Conservation (phyloP, 1,140 invertebrate species). For the Listronotus oregonensis region DNA sequence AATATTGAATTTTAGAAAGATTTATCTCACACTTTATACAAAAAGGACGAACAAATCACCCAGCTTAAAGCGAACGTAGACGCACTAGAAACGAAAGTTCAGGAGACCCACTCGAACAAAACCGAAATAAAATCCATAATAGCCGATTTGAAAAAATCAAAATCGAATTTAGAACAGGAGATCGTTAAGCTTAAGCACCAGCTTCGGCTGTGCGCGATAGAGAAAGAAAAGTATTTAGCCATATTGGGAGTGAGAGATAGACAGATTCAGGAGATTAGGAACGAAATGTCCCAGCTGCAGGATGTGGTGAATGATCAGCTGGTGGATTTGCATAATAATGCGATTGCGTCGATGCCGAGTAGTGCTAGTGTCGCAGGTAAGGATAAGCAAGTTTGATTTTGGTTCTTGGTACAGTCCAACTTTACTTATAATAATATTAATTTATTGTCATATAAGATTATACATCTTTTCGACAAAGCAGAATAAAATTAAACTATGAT, state of each 20-base stretch:
- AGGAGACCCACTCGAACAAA: neutral
- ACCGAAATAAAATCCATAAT: conserved; percentile 17
- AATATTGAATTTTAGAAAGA: neutral
- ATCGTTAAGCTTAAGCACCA: conserved; percentile 45
- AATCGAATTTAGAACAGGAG: conserved; percentile 42
- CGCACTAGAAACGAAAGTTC: conserved; percentile 7
- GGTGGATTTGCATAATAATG: conserved; percentile 46
- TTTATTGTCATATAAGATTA: no score
- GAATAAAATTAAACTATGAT: no score
- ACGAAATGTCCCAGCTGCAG: conserved; percentile 53
- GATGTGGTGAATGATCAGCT: conserved; percentile 50
- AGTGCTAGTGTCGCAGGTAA: conserved; percentile 8
- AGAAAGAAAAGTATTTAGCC: conserved; percentile 51
- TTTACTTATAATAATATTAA: no score
- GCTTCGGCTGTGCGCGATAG: conserved; percentile 46
- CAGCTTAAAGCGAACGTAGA: conserved; percentile 17
- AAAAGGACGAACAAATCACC: conserved; percentile 39
- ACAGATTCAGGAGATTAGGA: conserved; percentile 51
- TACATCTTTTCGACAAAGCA: no score
- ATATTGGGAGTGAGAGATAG: conserved; percentile 48
- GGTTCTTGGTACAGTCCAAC: no score
- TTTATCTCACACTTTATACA: conserved; percentile 16
- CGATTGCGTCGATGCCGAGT: conserved; percentile 22
- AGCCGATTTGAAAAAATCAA: conserved; percentile 45
- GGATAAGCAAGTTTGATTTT: no score